These are phyloP conservation scores for Heteropelma amictum DNA, from an alignment of 2,888 invertebrate genomes.

Conservation along the genomic window DNA sequence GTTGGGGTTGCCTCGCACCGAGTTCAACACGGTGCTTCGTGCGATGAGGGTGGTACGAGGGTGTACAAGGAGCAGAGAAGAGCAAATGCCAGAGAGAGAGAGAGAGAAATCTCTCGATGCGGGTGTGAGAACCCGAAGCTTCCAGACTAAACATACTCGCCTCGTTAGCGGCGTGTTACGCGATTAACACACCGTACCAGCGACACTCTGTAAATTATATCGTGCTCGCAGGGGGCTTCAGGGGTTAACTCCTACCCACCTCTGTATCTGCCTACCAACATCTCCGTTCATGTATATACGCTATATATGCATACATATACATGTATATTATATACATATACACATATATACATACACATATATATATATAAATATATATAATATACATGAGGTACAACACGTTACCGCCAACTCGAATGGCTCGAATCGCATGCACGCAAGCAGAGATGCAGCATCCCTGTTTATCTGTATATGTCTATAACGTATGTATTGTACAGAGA, in stretches of 20 bases:
- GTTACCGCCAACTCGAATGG: conserved; percentile 26
- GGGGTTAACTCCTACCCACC: conserved; percentile 41
- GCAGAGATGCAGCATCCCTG: neutral
- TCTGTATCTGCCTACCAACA: conserved; percentile 29
- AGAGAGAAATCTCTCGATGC: neutral
- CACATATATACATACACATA: too few species aligned
- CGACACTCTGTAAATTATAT: conserved; percentile 63
- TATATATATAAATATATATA: too few species aligned
- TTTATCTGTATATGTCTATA: too few species aligned
- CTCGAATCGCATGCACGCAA: conserved; percentile 21
- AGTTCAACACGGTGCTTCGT: conserved; percentile 46
- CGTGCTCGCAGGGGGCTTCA: conserved; percentile 20
- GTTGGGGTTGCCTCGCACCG: conserved; percentile 41
- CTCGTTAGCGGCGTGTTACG: conserved; percentile 65
- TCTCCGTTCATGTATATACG: conserved; percentile 28
- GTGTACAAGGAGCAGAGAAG: neutral
- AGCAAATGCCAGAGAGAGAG: neutral
- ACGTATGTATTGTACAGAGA: too few species aligned
- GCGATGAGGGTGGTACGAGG: conserved; percentile 9
- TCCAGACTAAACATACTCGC: conserved; percentile 61
- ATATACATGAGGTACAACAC: neutral
- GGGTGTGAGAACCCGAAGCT: conserved; percentile 33
- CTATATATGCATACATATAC: neutral
- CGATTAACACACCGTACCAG: conserved; percentile 64
- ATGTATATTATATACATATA: conserved; percentile 10